Conservation (phyloP, 2,113 vertebrate species). For the Corapipo altera region DNA sequence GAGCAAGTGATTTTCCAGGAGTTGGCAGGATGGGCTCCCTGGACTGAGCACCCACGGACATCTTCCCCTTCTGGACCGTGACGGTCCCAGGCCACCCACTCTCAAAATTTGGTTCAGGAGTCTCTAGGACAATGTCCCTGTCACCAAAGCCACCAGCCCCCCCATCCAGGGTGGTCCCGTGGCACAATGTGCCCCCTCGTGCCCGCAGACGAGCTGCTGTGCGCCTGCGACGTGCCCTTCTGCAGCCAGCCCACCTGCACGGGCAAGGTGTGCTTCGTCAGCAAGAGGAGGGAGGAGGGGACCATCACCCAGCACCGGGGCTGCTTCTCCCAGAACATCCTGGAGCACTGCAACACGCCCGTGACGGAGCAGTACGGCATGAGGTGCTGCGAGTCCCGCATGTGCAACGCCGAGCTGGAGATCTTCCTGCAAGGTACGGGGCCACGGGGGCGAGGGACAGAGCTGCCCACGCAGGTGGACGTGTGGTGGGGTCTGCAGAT, state of each 20-base stretch:
- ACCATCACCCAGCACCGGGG: conserved; percentile 5
- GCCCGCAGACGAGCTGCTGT: neutral
- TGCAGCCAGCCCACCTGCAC: conserved; percentile 47
- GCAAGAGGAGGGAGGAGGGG: conserved; percentile 29
- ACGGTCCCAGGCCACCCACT: fast-evolving
- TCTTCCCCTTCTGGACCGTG: fast-evolving
- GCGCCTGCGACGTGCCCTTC: neutral
- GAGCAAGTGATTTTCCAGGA: neutral
- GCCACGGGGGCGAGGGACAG: fast-evolving
- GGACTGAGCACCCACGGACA: neutral
- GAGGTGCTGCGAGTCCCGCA: conserved; percentile 23
- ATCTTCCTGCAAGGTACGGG: conserved; percentile 21
- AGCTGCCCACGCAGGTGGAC: fast-evolving
- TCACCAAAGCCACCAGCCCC: neutral
- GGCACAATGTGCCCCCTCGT: neutral
- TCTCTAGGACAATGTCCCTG: neutral
- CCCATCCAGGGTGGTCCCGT: fast-evolving
- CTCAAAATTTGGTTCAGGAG: neutral
- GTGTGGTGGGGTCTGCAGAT: neutral
- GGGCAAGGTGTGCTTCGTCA: conserved; percentile 61
- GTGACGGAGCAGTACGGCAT: neutral
- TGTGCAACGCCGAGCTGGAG: conserved; percentile 51
- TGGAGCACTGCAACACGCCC: neutral
- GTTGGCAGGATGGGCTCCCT: neutral
- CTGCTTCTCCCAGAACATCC: conserved; percentile 36